phyloP scores from a whole-genome alignment of 2,888 invertebrate genomes.

The Noctuana brunneofusca region DNA sequence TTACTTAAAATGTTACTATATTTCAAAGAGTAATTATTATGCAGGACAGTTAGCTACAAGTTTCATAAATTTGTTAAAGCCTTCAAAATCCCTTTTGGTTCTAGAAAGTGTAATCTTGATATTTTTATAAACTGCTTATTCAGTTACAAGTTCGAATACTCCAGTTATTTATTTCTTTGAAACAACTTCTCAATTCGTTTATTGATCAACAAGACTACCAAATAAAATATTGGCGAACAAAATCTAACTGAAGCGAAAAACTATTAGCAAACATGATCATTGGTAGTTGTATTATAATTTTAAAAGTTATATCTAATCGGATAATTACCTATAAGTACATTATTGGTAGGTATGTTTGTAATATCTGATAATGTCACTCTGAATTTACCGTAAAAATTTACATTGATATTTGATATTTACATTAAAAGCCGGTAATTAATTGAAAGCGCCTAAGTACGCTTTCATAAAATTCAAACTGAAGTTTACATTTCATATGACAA shows the following conservation, averaged over 20 bases:
- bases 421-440: slow-evolving; percentile 13
- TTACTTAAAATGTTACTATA: background rate
- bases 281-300: no score
- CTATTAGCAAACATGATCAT: no score
- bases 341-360: no score
- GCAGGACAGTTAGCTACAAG: background rate
- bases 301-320: no score
- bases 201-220: background rate
- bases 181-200: slow-evolving; percentile 16
- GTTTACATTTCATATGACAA: slow-evolving; percentile 19
- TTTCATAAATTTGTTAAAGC: background rate
- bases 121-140: background rate
- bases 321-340: no score
- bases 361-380: background rate
- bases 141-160: slow-evolving; percentile 5
- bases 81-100: background rate
- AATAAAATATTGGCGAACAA: background rate
- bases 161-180: background rate
- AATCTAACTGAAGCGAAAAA: background rate
- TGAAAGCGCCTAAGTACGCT: slow-evolving; percentile 8
- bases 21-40: background rate
- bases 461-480: slow-evolving; percentile 4
- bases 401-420: slow-evolving; percentile 23
- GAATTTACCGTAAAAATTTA: background rate
- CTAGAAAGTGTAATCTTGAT: background rate